Percentiles rank a stretch among this genome's conserved stretches.
These are phyloP conservation scores for Malthinus seriepunctatus DNA, from an alignment of 2,888 invertebrate genomes.

Conservation along the genomic window DNA sequence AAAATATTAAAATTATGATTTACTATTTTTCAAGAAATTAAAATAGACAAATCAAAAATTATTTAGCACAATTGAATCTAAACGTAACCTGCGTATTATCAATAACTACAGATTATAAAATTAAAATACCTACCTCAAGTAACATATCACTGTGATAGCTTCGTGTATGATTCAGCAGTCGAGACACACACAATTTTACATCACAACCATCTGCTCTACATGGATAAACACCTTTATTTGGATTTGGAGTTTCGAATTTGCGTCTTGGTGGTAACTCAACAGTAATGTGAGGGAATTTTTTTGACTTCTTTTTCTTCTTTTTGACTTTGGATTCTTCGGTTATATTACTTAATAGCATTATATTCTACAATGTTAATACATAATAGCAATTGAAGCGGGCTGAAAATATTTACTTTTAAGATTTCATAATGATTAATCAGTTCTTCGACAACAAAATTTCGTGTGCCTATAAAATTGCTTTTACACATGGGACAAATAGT, in stretches of 20 bases:
- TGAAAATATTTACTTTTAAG: conserved; percentile 39
- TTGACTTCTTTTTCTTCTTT: conserved; percentile 1
- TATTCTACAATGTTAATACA: conserved; percentile 11
- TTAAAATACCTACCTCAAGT: conserved; percentile 52
- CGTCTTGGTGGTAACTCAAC: not conserved
- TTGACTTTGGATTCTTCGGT: not conserved
- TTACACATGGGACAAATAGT: conserved; percentile 60
- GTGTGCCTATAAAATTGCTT: conserved; percentile 57
- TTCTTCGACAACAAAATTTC: conserved; percentile 62
- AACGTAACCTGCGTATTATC: no score
- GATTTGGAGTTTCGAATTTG: conserved; percentile 35
- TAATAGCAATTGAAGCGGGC: not conserved
- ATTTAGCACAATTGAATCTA: no score
- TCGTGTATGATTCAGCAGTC: conserved; percentile 59
- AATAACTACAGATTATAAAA: not conserved
- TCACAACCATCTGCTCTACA: conserved; percentile 57
- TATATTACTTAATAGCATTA: conserved; percentile 15
- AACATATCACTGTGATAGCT: conserved; percentile 57
- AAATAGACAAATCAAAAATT: no score
- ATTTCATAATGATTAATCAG: conserved; percentile 56
- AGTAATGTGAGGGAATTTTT: not conserved
- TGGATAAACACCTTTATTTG: conserved; percentile 57
- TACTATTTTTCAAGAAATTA: no score
- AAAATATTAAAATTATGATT: no score
- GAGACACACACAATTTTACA: conserved; percentile 52